Percentiles rank a stretch among this genome's conserved stretches.
phyloP scores from a whole-genome alignment of 2,113 vertebrate species.

The Pomatostomus ruficeps region DNA sequence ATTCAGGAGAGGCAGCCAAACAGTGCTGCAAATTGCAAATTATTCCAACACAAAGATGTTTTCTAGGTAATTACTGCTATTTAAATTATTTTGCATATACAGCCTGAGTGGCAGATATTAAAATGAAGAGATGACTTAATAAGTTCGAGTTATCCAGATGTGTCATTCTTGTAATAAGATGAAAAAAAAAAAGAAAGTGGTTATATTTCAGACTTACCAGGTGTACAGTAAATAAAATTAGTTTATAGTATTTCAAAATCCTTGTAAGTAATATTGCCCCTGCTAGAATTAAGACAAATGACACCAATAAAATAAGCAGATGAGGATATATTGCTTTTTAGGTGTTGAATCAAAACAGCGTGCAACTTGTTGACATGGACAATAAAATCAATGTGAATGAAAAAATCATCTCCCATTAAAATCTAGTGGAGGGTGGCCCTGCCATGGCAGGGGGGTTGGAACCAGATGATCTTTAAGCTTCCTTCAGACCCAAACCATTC shows the following conservation, averaged over 20 bases:
- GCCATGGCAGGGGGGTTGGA: not conserved
- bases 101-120: not conserved
- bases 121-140: slow-evolving; percentile 10
- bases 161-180: not conserved
- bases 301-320: slow-evolving; percentile 8
- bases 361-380: not conserved
- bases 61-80: not conserved
- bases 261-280: not conserved
- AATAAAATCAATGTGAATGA: not conserved
- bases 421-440: not conserved
- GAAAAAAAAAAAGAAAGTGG: not conserved
- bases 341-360: not conserved
- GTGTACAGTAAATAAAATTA: slow-evolving; percentile 39
- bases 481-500: not conserved
- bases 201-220: not conserved
- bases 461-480: not conserved
- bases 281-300: slow-evolving; percentile 38
- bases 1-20: not conserved
- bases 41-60: not conserved
- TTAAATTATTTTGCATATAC: not conserved
- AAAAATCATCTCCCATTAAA: not conserved
- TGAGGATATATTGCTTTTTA: not conserved
- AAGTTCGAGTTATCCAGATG: not conserved
- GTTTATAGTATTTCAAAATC: not conserved
- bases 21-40: not conserved